These are phyloP conservation scores for Tipula lateralis DNA, from an alignment of 2,888 invertebrate genomes.

Conservation along the genomic window DNA sequence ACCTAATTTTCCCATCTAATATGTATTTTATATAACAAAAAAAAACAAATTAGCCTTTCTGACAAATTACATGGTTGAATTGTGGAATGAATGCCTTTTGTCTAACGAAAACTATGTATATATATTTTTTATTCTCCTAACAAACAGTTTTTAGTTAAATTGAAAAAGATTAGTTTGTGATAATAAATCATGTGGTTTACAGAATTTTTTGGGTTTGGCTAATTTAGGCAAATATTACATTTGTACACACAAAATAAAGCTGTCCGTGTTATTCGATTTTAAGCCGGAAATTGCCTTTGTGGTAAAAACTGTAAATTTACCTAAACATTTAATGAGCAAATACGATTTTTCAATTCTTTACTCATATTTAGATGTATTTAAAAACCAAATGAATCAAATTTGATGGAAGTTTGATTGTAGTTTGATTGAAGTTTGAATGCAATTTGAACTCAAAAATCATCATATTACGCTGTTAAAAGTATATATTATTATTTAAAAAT, in stretches of 20 bases:
- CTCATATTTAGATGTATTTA: not conserved
- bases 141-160: not conserved
- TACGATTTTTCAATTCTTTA: not conserved
- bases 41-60: not conserved
- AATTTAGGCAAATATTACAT: not conserved
- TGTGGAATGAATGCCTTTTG: not conserved
- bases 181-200: not conserved
- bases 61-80: constrained; percentile 1
- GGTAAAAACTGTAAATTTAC: not conserved
- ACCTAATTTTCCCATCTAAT: too few species aligned
- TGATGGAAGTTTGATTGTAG: not conserved
- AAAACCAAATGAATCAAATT: not conserved
- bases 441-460: not conserved
- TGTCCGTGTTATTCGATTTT: not conserved
- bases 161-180: not conserved
- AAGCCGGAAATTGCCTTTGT: not conserved
- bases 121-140: not conserved
- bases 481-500: too few species aligned
- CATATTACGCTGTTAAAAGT: too few species aligned
- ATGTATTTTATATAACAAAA: not conserved
- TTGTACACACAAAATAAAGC: not conserved
- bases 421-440: not conserved
- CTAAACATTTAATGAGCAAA: not conserved
- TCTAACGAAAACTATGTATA: not conserved
- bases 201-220: not conserved